phyloP scores from a whole-genome alignment of 2,888 invertebrate genomes.

The Leptinotarsa tumamoca region DNA sequence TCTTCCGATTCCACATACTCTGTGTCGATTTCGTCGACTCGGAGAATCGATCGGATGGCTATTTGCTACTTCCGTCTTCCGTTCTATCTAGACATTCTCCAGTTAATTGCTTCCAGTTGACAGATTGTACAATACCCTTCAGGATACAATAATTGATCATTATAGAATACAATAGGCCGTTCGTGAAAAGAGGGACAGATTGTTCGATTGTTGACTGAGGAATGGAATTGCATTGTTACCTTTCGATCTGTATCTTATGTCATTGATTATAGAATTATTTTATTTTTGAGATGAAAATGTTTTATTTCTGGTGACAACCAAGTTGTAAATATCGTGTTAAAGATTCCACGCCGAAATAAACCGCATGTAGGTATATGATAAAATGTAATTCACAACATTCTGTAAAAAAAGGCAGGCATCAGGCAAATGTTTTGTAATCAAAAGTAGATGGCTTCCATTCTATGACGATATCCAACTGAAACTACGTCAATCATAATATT shows the following conservation, averaged over 20 bases:
- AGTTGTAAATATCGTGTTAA: too few relatives aligned
- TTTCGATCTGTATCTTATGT: neutral
- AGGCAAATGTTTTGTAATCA: neutral
- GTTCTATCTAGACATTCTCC: constrained; percentile 14
- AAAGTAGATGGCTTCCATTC: neutral
- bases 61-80: constrained; percentile 1
- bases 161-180: neutral
- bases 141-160: constrained; percentile 25
- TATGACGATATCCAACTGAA: neutral
- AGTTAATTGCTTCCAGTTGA: constrained; percentile 22
- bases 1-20: neutral
- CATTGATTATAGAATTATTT: too few relatives aligned
- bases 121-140: constrained; percentile 12
- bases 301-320: too few relatives aligned
- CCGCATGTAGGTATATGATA: too few relatives aligned
- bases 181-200: neutral
- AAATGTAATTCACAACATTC: too few relatives aligned
- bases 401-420: too few relatives aligned
- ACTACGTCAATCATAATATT: neutral
- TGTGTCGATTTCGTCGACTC: neutral
- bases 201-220: constrained; percentile 2
- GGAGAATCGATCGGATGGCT: neutral
- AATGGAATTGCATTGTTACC: neutral
- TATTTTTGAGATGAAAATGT: too few relatives aligned
- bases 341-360: too few relatives aligned